phyloP scores from a whole-genome alignment of 1,140 invertebrate species.

The Sycophila sp. region DNA sequence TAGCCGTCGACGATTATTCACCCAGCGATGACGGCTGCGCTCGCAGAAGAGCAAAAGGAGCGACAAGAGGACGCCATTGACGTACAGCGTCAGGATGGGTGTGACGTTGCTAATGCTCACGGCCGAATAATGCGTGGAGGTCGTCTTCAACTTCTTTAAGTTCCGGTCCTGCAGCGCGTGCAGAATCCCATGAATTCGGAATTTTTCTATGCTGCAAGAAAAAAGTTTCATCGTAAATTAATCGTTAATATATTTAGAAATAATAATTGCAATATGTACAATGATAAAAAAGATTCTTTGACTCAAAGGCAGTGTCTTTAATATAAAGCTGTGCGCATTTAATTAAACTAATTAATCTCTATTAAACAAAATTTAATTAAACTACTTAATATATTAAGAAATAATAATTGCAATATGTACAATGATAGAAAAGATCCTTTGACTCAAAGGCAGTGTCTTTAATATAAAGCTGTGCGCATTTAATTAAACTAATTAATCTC shows the following conservation, averaged over 20 bases:
- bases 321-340: too few relatives aligned
- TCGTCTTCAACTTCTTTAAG: not conserved
- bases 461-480: too few relatives aligned
- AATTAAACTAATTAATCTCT: too few relatives aligned
- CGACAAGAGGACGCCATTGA: slow-evolving; percentile 22
- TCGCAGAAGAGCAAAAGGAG: slow-evolving; percentile 23
- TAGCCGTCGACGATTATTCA: too few relatives aligned
- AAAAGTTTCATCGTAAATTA: not conserved
- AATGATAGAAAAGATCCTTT: not conserved
- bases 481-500: too few relatives aligned
- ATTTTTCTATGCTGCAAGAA: slow-evolving; percentile 42
- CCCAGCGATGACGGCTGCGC: too few relatives aligned
- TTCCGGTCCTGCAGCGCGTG: slow-evolving; percentile 25
- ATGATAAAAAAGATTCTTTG: too few relatives aligned
- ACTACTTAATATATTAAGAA: too few relatives aligned
- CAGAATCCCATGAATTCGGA: slow-evolving; percentile 39
- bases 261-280: not conserved
- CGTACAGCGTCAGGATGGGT: slow-evolving; percentile 36
- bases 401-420: not conserved
- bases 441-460: too few relatives aligned
- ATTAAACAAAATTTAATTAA: too few relatives aligned
- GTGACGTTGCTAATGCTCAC: slow-evolving; percentile 33
- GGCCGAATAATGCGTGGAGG: not conserved
- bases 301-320: too few relatives aligned
- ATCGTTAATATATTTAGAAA: not conserved